Evolutionary conservation across 2,888 invertebrate genomes (phyloP).

Genomic region (Tetragnatha montana): DNA sequence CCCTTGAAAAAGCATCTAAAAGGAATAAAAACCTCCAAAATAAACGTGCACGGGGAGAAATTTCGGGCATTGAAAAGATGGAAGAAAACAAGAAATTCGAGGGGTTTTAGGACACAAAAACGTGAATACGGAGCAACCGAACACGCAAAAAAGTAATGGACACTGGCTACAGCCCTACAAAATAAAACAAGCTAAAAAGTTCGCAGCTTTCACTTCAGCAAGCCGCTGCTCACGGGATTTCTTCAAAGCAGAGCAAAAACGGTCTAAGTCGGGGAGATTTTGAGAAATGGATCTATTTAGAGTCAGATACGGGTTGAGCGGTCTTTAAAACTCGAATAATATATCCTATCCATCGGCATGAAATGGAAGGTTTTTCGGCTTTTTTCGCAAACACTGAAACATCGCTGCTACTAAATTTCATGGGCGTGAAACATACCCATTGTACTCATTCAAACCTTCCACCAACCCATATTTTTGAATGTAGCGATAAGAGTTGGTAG

Average conservation of each 20-base stretch:
- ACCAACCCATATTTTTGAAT: too few species aligned
- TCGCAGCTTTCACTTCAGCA: conserved; percentile 26
- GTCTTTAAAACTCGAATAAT: background rate
- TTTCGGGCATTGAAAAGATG: conserved; percentile 48
- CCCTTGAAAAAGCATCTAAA: background rate
- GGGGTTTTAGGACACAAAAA: conserved; percentile 35
- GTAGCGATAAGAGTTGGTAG: too few species aligned
- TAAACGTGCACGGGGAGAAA: conserved; percentile 16
- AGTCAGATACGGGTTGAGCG: background rate
- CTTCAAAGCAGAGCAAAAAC: background rate
- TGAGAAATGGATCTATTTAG: background rate
- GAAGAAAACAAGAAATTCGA: conserved; percentile 33
- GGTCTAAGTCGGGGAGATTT: conserved; percentile 5
- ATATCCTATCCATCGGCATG: background rate
- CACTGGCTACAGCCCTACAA: conserved; percentile 15
- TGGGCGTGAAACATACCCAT: background rate
- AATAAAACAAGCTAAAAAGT: conserved; percentile 50
- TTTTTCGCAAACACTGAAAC: background rate
- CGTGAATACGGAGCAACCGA: conserved; percentile 24
- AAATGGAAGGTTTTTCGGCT: background rate
- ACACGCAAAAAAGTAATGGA: conserved; percentile 18
- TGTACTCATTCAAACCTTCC: too few species aligned
- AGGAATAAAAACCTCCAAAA: background rate
- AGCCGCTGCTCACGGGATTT: conserved; percentile 14
- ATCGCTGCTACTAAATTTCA: background rate